These are phyloP conservation scores for Thymelicus lineola DNA, from an alignment of 2,888 invertebrate genomes.

Conservation along the genomic window DNA sequence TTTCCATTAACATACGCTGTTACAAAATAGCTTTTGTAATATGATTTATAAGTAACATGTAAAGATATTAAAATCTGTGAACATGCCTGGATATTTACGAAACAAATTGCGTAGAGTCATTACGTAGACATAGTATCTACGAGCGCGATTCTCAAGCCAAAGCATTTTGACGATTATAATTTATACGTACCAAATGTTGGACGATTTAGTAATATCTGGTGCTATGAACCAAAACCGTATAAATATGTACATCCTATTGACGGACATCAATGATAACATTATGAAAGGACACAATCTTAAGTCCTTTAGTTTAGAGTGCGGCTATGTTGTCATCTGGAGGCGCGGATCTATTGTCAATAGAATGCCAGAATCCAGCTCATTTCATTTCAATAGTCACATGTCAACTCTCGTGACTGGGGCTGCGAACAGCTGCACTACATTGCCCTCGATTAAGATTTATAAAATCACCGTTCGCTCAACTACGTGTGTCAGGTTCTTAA, in stretches of 20 bases:
- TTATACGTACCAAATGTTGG: constrained; percentile 17
- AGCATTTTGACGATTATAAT: constrained; percentile 13
- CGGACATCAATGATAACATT: constrained; percentile 11
- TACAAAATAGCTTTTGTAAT: neutral
- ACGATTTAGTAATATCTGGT: constrained; percentile 3
- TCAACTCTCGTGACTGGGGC: constrained; percentile 46
- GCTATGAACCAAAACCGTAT: constrained; percentile 1
- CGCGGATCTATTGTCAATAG: constrained; percentile 22
- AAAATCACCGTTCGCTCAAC: constrained; percentile 52
- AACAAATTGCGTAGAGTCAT: constrained; percentile 5
- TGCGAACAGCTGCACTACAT: constrained; percentile 51
- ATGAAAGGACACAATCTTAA: neutral
- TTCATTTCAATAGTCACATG: constrained; percentile 36
- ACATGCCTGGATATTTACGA: neutral
- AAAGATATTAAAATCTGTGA: neutral
- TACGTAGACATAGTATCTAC: constrained; percentile 5
- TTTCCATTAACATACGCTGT: neutral
- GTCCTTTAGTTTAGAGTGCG: neutral
- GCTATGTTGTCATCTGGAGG: neutral
- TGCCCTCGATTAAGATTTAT: constrained; percentile 54
- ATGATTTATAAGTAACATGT: neutral
- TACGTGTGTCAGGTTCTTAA: constrained; percentile 58
- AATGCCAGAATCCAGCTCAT: constrained; percentile 21
- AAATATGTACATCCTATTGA: constrained; percentile 5
- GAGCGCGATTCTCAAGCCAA: neutral